phyloP scores from a whole-genome alignment of 2,888 invertebrate species.

The Geophilus truncorum region DNA sequence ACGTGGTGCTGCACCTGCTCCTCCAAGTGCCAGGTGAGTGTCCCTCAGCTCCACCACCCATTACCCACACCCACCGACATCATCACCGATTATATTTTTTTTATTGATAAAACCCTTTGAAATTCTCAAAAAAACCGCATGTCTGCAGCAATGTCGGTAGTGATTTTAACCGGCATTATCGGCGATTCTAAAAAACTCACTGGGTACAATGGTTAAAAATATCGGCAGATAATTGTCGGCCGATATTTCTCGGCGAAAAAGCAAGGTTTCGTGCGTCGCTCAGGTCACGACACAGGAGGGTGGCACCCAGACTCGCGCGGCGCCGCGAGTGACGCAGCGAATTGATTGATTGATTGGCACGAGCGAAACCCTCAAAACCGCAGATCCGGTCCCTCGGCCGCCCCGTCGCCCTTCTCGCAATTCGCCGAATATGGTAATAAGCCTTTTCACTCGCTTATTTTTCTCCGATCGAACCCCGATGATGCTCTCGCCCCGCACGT shows the following conservation, averaged over 20 bases:
- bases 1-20: conserved; percentile 12
- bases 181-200: too few species aligned
- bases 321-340: not conserved
- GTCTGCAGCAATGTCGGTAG: too few species aligned
- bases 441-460: not conserved
- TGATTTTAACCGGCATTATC: too few species aligned
- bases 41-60: not conserved
- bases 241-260: too few species aligned
- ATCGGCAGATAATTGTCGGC: too few species aligned
- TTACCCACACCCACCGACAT: too few species aligned
- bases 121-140: too few species aligned
- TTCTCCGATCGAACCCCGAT: not conserved
- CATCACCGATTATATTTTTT: too few species aligned
- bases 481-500: not conserved
- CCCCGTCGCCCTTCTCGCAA: not conserved
- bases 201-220: too few species aligned
- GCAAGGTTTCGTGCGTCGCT: too few species aligned
- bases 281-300: not conserved
- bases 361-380: not conserved
- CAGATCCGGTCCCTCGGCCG: not conserved
- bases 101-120: too few species aligned
- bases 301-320: not conserved
- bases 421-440: not conserved
- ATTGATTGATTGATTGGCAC: not conserved
- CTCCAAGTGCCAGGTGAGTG: conserved; percentile 14